These are phyloP conservation scores for Strigamia transsilvanica DNA, from an alignment of 2,888 invertebrate genomes.

Conservation along the genomic window DNA sequence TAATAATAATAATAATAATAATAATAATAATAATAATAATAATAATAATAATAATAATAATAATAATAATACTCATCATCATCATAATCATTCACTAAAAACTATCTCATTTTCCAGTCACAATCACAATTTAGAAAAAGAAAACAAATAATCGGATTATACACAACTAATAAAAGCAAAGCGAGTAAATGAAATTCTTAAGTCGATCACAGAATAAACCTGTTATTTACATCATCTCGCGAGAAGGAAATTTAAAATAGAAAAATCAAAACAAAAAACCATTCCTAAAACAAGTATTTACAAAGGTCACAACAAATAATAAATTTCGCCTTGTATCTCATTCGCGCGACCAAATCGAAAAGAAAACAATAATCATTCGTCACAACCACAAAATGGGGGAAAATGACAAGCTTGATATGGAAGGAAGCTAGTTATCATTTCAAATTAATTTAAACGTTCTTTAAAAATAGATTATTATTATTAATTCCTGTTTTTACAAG, in stretches of 20 bases:
- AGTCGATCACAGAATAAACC: constrained; percentile 29
- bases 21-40: neutral
- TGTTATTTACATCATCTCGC: constrained; percentile 34
- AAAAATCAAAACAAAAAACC: neutral
- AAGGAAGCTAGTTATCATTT: constrained; percentile 25
- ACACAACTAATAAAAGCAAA: constrained; percentile 2
- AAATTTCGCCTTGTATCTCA: constrained; percentile 12
- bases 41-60: neutral
- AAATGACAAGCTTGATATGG: constrained; percentile 44
- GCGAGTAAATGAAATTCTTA: constrained; percentile 2
- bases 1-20: neutral
- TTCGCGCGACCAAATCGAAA: neutral
- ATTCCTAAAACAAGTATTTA: constrained; percentile 40
- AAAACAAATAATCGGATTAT: neutral
- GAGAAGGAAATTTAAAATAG: neutral
- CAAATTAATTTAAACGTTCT: neutral
- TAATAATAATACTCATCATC: neutral
- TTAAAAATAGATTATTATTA: neutral
- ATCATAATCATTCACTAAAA: too few relatives aligned
- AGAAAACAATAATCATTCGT: neutral
- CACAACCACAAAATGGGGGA: constrained; percentile 28
- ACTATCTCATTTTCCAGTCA: too few relatives aligned
- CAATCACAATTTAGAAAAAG: too few relatives aligned
- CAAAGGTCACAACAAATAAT: constrained; percentile 36
- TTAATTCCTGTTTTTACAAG: too few relatives aligned